phyloP scores from a whole-genome alignment of 2,113 vertebrate genomes.

The Lynx canadensis region DNA sequence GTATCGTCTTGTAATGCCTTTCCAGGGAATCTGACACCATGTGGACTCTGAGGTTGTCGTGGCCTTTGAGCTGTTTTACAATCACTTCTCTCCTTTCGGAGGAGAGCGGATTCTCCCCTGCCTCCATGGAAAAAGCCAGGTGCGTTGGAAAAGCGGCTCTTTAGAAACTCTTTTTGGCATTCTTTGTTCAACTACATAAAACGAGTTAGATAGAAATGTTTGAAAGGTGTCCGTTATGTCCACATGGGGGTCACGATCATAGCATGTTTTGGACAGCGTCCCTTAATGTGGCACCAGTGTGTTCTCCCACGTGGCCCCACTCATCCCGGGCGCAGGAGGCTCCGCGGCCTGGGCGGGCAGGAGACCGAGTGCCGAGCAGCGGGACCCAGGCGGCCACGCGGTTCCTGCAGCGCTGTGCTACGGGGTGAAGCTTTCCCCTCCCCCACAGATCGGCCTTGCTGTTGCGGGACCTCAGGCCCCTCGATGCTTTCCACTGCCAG shows the following conservation, averaged over 20 bases:
- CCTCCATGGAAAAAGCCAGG: neutral
- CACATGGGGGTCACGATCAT: rapidly evolving
- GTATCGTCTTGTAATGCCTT: rapidly evolving
- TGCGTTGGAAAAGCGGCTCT: neutral
- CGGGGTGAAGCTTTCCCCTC: too few relatives aligned
- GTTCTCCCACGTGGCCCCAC: neutral
- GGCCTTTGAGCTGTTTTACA: too few relatives aligned
- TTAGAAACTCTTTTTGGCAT: neutral
- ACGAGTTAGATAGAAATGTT: neutral
- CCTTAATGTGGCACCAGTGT: rapidly evolving
- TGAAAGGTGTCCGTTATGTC: too few relatives aligned
- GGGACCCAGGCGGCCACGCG: rapidly evolving
- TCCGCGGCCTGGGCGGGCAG: rapidly evolving
- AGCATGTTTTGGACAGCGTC: rapidly evolving
- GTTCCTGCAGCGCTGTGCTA: rapidly evolving
- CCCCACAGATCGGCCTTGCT: neutral
- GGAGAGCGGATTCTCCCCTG: neutral
- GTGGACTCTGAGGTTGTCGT: rapidly evolving
- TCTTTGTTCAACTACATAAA: rapidly evolving
- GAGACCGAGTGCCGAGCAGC: neutral
- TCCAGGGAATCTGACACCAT: rapidly evolving
- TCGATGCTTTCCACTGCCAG: rapidly evolving
- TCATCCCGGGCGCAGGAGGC: neutral
- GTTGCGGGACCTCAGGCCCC: rapidly evolving
- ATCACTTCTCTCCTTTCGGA: neutral